Percentiles rank a stretch among this genome's conserved stretches.
These are phyloP conservation scores for Mantis religiosa DNA, from an alignment of 2,888 invertebrate genomes.

Conservation along the genomic window DNA sequence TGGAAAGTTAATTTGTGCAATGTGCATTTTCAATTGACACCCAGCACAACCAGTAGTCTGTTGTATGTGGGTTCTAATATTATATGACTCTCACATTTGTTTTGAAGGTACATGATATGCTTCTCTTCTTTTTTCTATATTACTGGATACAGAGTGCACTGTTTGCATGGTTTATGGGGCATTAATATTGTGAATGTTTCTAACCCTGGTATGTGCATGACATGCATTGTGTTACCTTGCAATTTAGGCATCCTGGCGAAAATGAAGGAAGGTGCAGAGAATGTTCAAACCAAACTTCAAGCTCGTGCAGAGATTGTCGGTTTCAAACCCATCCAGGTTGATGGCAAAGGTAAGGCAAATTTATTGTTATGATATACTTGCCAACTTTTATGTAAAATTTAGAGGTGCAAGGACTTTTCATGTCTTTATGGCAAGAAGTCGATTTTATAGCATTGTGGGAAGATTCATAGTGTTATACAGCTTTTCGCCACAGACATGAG, in stretches of 20 bases:
- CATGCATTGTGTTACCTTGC: neutral
- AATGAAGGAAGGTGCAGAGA: constrained; percentile 95
- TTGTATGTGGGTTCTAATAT: no score
- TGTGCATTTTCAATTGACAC: no score
- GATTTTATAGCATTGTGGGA: no score
- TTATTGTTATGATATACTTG: constrained; percentile 7
- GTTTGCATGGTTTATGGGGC: neutral
- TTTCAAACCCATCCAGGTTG: constrained; percentile 61
- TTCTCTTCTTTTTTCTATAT: neutral
- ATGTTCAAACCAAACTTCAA: constrained; percentile 87
- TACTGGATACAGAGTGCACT: neutral
- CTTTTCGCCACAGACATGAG: neutral
- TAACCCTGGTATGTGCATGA: constrained; percentile 11
- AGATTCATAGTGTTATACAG: no score
- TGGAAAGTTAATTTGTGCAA: no score
- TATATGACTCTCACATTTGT: no score
- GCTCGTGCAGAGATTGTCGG: constrained; percentile 83
- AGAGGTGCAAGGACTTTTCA: no score
- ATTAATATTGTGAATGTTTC: neutral
- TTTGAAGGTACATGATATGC: neutral
- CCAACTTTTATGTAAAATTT: no score
- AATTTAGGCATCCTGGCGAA: constrained; percentile 80
- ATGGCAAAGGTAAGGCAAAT: constrained; percentile 53
- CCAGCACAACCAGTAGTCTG: no score
- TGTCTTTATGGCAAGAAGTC: no score